Evolutionary conservation across 2,113 vertebrate species (phyloP), one percentile per base, ranked within the genome.

Genomic region (Corvus hawaiiensis): DNA sequence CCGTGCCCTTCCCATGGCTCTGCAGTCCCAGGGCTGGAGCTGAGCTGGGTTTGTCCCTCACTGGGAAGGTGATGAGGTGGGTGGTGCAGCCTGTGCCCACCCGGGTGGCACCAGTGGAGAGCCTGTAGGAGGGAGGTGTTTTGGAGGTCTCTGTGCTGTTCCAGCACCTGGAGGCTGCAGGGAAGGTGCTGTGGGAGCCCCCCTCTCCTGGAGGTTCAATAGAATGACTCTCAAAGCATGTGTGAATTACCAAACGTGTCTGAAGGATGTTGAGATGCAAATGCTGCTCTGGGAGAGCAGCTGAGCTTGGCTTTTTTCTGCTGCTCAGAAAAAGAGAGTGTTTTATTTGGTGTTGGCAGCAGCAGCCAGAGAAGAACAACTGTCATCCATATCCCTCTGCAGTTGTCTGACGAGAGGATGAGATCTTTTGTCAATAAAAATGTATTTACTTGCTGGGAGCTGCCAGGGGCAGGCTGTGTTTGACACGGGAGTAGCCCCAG

Each of bases 21-120:
- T 11, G 6, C 33, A 41, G 44, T 9, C 2, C 28, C 7, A 5
- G 33, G 21, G 37, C 24, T 7, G 33, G 35, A 13, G 28, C 55
- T 9, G 75, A 16, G 61, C 30, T 17, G 55, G 27, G 9, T 23
- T 7, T 58, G 55, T 23, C 11, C 5, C 5, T 18, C 7, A 0
- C 8, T 1, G 2, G 28, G 52, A 24, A 16, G 44, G 8, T 10
- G 4, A 0, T 13, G 74, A 4, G 58, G 33, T 10, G 55, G 20
- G n/a, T 20, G 26, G 2, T 12, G 54, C 39, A 26, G 54, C 49
- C 54, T 26, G 30, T 48, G 82, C 73, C 72, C 30, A 2, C 9
- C 17, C 1, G 0, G 16, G 7, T 21, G 37, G 37, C 68, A 27
- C 3, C 2, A 1, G 15, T 1, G 27, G 4, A 20, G 19, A 5